These are phyloP conservation scores for Saxidomus purpurata DNA, from an alignment of 1,140 invertebrate species.

Conservation along the genomic window DNA sequence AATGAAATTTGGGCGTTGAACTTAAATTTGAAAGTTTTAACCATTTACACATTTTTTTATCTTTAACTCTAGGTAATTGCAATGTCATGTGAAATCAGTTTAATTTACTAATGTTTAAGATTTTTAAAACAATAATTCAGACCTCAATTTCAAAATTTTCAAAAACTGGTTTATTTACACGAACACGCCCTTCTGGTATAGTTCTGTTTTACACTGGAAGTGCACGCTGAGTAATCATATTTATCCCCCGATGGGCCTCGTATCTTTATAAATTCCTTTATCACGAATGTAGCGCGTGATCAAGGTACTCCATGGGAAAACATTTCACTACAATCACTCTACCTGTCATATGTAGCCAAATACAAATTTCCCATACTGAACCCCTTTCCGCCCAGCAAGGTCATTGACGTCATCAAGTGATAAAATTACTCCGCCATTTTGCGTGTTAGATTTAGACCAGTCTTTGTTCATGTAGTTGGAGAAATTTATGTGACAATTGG, in stretches of 20 bases:
- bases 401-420: conserved; percentile 31
- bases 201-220: too few species aligned
- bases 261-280: neutral
- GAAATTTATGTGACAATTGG: conserved; percentile 48
- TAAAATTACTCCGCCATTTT: conserved; percentile 54
- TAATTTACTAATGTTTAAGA: too few species aligned
- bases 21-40: too few species aligned
- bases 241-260: conserved; percentile 13
- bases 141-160: too few species aligned
- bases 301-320: neutral
- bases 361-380: neutral
- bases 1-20: too few species aligned
- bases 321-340: neutral
- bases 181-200: too few species aligned
- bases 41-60: too few species aligned
- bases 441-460: conserved; percentile 57
- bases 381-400: conserved; percentile 40
- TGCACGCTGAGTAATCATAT: too few species aligned
- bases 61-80: too few species aligned
- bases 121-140: too few species aligned
- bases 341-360: neutral
- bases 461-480: conserved; percentile 37
- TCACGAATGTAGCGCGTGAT: conserved; percentile 9
- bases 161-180: too few species aligned
- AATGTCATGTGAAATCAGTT: too few species aligned